A percentile compares a stretch with the other conserved stretches of the same genome.
Conservation (phyloP, 2,113 vertebrate species). For the Protomyctophum bolini region DNA sequence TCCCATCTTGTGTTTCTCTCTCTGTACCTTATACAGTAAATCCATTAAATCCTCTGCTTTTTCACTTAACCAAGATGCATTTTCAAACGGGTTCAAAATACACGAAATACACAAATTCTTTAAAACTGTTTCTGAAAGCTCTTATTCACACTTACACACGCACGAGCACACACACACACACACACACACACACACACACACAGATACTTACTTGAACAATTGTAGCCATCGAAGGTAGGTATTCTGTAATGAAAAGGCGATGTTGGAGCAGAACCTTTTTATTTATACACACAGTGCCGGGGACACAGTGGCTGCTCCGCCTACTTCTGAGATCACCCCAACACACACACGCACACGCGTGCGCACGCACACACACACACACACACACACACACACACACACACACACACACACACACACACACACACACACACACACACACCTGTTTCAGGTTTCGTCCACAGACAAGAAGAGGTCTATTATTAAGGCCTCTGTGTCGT, state of each 20-base stretch:
- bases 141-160: neutral
- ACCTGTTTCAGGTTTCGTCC: constrained; percentile 61
- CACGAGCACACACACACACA: too few relatives aligned
- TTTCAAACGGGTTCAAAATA: too few relatives aligned
- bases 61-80: too few relatives aligned
- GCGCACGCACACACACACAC: constrained; percentile 16
- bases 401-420: constrained; percentile 2
- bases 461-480: constrained; percentile 41
- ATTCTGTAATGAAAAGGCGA: constrained; percentile 6
- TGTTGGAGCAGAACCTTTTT: constrained; percentile 32
- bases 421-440: constrained; percentile 31
- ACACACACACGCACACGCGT: neutral
- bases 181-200: neutral
- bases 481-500: constrained; percentile 64
- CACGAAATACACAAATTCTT: too few relatives aligned
- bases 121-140: too few relatives aligned
- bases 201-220: constrained; percentile 77
- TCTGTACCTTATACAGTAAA: too few relatives aligned
- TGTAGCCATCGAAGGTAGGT: constrained; percentile 68
- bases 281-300: constrained; percentile 36
- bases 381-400: neutral
- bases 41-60: too few relatives aligned
- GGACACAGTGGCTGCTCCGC: constrained; percentile 25
- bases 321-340: constrained; percentile 36
- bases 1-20: too few relatives aligned